Conservation (phyloP, 2,888 invertebrate species). For the Aproaerema taeniolella region DNA sequence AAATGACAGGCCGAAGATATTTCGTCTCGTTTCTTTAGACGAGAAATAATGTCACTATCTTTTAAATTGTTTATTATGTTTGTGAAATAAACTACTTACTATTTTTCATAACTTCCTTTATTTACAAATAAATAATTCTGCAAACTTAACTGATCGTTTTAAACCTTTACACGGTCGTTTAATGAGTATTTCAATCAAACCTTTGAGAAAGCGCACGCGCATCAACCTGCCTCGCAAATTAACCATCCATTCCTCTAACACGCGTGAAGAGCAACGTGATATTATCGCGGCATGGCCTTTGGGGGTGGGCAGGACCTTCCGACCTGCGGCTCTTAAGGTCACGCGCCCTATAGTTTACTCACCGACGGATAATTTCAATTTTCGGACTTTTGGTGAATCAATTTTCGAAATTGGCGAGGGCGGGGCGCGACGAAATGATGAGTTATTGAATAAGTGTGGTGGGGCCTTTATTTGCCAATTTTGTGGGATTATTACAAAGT, state of each 20-base stretch:
- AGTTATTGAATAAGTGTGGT: too few relatives aligned
- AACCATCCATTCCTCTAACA: slow-evolving; percentile 4
- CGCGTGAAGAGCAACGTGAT: slow-evolving; percentile 11
- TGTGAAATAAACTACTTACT: too few relatives aligned
- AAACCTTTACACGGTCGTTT: too few relatives aligned
- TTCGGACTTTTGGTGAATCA: slow-evolving; percentile 9
- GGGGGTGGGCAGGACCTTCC: slow-evolving; percentile 6
- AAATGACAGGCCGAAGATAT: too few relatives aligned
- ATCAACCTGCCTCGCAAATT: background rate
- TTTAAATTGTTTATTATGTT: too few relatives aligned
- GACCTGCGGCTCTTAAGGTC: background rate
- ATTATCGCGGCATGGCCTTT: slow-evolving; percentile 12
- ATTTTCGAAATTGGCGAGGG: background rate
- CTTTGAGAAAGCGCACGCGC: background rate
- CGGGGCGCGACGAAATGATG: too few relatives aligned
- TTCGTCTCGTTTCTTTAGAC: too few relatives aligned
- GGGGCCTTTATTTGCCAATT: too few relatives aligned
- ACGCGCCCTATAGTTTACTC: background rate
- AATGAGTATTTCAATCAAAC: background rate
- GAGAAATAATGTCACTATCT: too few relatives aligned
- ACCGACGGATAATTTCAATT: slow-evolving; percentile 12
- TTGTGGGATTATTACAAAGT: too few relatives aligned
- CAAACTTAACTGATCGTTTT: too few relatives aligned
- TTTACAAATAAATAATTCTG: background rate
- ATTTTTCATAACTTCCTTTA: too few relatives aligned